Evolutionary conservation across 2,797 vertebrate species (phyloP), one percentile per base, ranked within the genome.

Genomic region (Halcyon leucocephala): DNA sequence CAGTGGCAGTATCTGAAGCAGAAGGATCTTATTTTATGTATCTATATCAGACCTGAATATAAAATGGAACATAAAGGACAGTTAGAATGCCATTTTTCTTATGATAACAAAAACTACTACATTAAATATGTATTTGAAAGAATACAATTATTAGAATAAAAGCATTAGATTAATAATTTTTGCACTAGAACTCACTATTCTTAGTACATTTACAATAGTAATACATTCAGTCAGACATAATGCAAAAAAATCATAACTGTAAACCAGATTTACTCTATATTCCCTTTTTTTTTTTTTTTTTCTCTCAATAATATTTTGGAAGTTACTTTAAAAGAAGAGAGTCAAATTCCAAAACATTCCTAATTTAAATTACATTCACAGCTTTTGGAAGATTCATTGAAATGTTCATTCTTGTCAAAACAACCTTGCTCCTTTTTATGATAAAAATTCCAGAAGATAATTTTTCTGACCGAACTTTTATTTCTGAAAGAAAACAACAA

Each of bases 21-120:
- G 46, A 7, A 58, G 9, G 7, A 86, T 65, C 11, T 83, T 52
- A 31, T 19, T 66, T 35, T 84, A 3, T 51, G 2, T 72, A 60
- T 33, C 48, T 41, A 0, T 60, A 26, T 44, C 31, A 52, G 6
- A 60, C 20, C 31, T 44, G 7, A 8, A 65, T 46, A 46, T 15
- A 26, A 21, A 83, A 19, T 17, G 37, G 29, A 73, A 69, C 12
- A n/a, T 3, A 31, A 67, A 73, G 4, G 26, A 46, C 13, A 72
- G 3, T 42, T 49, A 61, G 15, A 65, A 69, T 12, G 28, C 2
- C 0, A 0, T 4, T 44, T 69, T 93, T 58, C 31, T 58, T 62
- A 26, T 67, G 14, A 26, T 29, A 80, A 80, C 9, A 71, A 18
- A 65, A 71, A 61, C 20, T 14, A 19, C 8, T 14, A 17, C 8